phyloP scores from a whole-genome alignment of 2,797 vertebrate genomes.

The Brachymystax lenok region DNA sequence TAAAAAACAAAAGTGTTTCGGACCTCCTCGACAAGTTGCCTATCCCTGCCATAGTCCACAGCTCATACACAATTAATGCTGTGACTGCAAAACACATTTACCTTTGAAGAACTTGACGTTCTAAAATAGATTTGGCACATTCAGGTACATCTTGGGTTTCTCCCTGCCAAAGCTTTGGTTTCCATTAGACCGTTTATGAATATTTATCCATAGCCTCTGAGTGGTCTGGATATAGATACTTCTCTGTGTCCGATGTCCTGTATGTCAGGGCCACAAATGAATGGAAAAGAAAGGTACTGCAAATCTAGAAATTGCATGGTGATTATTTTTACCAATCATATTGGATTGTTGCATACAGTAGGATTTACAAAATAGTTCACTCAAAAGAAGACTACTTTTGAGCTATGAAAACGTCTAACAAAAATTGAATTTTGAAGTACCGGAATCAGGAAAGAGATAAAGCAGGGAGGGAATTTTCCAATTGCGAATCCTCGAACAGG shows the following conservation, averaged over 20 bases:
- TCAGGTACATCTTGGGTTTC: not conserved
- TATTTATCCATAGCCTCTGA: slow-evolving; percentile 10
- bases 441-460: not conserved
- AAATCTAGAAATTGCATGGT: too few relatives aligned
- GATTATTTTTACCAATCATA: too few relatives aligned
- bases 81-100: not conserved
- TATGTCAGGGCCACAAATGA: not conserved
- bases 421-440: not conserved
- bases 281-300: too few relatives aligned
- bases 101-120: not conserved
- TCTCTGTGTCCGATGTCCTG: not conserved
- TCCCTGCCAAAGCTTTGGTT: not conserved
- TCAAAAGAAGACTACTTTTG: not conserved
- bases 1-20: not conserved
- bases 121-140: not conserved
- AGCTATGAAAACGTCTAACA: not conserved
- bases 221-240: not conserved
- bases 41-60: not conserved
- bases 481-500: not conserved
- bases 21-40: not conserved
- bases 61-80: not conserved
- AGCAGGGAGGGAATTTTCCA: not conserved
- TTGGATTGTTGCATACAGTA: not conserved
- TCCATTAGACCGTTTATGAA: not conserved
- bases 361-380: not conserved